Conservation (phyloP, 2,113 vertebrate species). For the Sinocyclocheilus rhinocerous region DNA sequence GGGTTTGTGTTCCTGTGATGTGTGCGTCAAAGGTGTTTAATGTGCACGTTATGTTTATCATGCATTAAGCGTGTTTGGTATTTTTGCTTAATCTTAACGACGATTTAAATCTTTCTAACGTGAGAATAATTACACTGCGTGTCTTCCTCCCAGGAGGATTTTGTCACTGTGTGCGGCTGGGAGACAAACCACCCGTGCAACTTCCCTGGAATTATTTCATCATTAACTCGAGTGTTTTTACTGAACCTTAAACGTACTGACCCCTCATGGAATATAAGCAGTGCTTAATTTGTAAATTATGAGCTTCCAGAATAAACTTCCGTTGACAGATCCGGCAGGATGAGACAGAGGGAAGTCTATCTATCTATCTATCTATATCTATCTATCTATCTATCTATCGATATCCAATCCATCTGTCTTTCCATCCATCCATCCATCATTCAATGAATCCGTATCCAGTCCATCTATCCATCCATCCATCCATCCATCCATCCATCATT, state of each 20-base stretch:
- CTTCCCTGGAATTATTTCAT: neutral
- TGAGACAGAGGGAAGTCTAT: neutral
- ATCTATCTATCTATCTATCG: neutral
- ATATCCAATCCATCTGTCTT: neutral
- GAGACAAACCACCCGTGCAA: neutral
- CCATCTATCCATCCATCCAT: neutral
- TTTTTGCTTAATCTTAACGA: neutral
- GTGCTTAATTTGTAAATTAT: neutral
- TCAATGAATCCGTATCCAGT: neutral
- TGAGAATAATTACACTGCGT: slow-evolving; percentile 18
- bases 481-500: neutral
- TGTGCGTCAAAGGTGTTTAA: slow-evolving; percentile 17
- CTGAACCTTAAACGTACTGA: slow-evolving; percentile 1
- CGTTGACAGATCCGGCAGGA: neutral
- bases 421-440: neutral
- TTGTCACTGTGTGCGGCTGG: neutral
- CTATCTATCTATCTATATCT: neutral
- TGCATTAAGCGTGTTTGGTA: neutral
- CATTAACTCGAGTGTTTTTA: slow-evolving; percentile 21
- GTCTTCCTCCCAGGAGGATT: slow-evolving; percentile 1
- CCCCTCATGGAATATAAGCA: neutral
- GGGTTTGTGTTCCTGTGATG: neutral
- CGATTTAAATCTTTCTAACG: neutral
- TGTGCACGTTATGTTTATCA: neutral
- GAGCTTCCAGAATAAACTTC: neutral